phyloP scores from a whole-genome alignment of 1,140 invertebrate genomes.

The Bombus superbus region DNA sequence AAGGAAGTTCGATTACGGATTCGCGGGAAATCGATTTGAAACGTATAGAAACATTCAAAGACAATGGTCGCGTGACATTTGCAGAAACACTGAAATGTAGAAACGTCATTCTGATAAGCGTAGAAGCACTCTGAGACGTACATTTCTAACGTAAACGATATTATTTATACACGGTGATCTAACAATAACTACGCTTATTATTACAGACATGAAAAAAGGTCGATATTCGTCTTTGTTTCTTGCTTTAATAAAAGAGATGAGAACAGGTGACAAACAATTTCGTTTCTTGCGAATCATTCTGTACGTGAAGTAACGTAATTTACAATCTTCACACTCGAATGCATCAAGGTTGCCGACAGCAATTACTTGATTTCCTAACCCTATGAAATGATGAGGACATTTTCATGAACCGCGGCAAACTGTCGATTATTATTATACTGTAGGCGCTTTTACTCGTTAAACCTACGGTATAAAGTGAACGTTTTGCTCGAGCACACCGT shows the following conservation, averaged over 20 bases:
- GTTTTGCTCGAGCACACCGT: constrained; percentile 36
- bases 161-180: neutral
- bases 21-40: constrained; percentile 33
- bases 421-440: neutral
- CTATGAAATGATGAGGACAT: neutral
- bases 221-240: neutral
- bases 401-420: neutral
- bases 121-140: too few relatives aligned
- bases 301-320: neutral
- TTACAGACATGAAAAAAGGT: neutral
- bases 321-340: neutral
- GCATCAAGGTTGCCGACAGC: neutral
- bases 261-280: neutral
- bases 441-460: constrained; percentile 26
- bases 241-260: neutral
- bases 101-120: neutral
- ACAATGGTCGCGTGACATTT: neutral
- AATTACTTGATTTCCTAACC: neutral
- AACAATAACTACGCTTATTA: neutral
- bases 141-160: neutral
- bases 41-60: neutral
- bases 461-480: constrained; percentile 33
- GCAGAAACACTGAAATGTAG: neutral
- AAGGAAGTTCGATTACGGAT: neutral
- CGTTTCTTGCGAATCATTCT: neutral